A percentile compares a stretch with the other conserved stretches of the same genome.
Conservation (phyloP, 2,113 vertebrate species). For the Narcine bancroftii region DNA sequence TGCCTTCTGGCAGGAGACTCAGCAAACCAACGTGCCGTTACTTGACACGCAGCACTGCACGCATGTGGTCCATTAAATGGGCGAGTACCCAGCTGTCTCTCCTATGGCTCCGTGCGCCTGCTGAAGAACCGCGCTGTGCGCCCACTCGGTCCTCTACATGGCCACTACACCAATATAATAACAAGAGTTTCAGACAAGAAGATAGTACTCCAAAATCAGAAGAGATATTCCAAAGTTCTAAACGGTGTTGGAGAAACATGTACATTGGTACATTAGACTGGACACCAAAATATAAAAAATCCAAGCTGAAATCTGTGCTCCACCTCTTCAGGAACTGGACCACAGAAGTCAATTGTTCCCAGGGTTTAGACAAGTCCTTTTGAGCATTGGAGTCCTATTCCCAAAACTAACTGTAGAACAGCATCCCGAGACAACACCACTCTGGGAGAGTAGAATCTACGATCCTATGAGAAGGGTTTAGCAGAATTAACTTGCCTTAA, state of each 20-base stretch:
- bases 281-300: neutral
- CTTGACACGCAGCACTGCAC: no score
- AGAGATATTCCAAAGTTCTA: neutral
- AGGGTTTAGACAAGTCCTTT: neutral
- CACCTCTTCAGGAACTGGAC: neutral
- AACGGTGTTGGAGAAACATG: neutral
- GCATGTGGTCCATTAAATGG: no score
- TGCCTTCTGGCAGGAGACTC: no score
- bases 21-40: no score
- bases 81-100: no score
- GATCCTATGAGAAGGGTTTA: no score
- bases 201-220: neutral
- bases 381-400: neutral
- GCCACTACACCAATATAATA: no score
- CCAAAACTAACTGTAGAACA: neutral
- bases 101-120: no score
- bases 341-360: neutral
- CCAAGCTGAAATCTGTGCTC: neutral
- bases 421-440: neutral
- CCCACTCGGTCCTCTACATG: no score
- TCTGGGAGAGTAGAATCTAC: no score
- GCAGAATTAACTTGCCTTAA: neutral
- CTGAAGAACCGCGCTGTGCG: no score
- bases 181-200: neutral
- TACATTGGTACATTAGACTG: neutral